A percentile compares a stretch with the other conserved stretches of the same genome.
Evolutionary conservation across 2,797 vertebrate genomes (phyloP).

Genomic region (Tolypeutes matacus): DNA sequence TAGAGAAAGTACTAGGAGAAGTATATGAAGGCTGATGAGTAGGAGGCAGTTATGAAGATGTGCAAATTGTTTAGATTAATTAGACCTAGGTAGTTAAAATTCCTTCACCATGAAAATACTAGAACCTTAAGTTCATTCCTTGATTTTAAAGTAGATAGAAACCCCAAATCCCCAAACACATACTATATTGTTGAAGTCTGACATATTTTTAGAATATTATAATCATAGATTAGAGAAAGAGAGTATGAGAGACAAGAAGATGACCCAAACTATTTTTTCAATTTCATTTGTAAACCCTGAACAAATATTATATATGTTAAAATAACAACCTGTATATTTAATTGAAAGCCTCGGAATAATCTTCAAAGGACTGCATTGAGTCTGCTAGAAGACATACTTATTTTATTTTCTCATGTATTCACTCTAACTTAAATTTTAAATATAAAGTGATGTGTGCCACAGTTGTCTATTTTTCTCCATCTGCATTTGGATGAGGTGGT

Average conservation of each 20-base stretch:
- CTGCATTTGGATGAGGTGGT: not conserved
- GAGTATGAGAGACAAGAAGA: not conserved
- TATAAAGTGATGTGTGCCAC: not conserved
- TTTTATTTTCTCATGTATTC: not conserved
- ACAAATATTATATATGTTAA: not conserved
- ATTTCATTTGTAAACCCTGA: not conserved
- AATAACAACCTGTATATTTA: not conserved
- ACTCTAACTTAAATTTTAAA: not conserved
- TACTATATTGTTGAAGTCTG: not conserved
- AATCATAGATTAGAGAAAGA: not conserved
- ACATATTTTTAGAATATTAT: not conserved
- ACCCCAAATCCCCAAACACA: not conserved
- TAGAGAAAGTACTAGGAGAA: not conserved
- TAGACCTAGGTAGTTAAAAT: not conserved
- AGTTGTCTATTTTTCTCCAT: not conserved
- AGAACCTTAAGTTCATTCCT: not conserved
- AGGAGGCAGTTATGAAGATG: not conserved
- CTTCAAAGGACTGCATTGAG: not conserved
- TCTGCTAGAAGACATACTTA: not conserved
- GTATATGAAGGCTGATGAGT: not conserved
- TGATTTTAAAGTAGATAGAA: conserved; percentile 4
- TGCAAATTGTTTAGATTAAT: conserved; percentile 5
- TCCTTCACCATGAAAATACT: not conserved
- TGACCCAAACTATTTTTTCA: not conserved
- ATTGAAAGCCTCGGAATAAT: not conserved